phyloP scores from a whole-genome alignment of 2,797 vertebrate genomes.

The Serranus cabrilla region DNA sequence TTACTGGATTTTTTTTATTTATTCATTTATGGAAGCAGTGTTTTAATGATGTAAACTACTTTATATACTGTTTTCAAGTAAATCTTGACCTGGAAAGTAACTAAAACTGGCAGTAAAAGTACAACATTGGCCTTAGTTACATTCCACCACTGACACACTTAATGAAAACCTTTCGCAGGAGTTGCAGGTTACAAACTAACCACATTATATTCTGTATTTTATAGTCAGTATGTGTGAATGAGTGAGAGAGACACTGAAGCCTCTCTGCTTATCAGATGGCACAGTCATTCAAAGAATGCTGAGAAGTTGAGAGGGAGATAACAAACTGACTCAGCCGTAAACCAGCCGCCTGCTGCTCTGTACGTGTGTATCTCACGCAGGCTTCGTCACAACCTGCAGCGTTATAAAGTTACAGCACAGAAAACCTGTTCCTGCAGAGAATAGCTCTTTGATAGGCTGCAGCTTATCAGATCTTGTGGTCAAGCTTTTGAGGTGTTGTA shows the following conservation, averaged over 20 bases:
- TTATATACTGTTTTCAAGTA: no score
- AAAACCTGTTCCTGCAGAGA: slow-evolving; percentile 45
- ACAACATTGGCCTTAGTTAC: no score
- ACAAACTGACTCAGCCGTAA: slow-evolving; percentile 37
- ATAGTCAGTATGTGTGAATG: slow-evolving; percentile 22
- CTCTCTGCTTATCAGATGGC: slow-evolving; percentile 59
- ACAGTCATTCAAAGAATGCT: slow-evolving; percentile 69
- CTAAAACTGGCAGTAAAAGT: no score
- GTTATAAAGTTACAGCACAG: slow-evolving; percentile 24
- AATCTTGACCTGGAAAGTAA: no score
- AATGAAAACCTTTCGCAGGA: no score
- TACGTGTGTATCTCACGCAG: slow-evolving; percentile 12
- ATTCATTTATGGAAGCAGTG: no score
- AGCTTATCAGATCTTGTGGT: slow-evolving; percentile 57
- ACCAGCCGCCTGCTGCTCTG: background rate
- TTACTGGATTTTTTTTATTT: no score
- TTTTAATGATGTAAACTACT: no score
- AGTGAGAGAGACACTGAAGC: slow-evolving; percentile 22
- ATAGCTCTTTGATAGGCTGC: slow-evolving; percentile 9
- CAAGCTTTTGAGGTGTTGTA: slow-evolving; percentile 2
- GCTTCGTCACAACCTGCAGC: slow-evolving; percentile 11
- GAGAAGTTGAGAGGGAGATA: slow-evolving; percentile 52
- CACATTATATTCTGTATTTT: slow-evolving; percentile 18
- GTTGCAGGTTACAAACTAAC: background rate
- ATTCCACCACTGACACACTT: no score